Conservation (phyloP, 2,113 vertebrate species). For the Upupa epops region DNA sequence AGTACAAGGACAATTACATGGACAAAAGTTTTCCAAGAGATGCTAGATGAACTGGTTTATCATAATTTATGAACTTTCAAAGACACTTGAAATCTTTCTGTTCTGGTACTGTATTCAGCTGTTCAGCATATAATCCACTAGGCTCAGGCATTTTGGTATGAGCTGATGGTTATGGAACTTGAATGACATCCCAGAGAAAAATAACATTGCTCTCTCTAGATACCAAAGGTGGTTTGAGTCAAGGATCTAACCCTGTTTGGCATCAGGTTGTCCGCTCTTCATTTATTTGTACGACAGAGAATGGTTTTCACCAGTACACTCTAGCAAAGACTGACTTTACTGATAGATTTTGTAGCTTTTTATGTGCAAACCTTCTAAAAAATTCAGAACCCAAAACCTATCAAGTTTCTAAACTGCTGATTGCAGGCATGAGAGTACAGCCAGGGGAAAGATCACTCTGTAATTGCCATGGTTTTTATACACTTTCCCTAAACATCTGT, state of each 20-base stretch:
- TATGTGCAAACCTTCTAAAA: neutral
- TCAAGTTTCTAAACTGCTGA: constrained; percentile 34
- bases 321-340: neutral
- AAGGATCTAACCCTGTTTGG: neutral
- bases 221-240: neutral
- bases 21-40: neutral
- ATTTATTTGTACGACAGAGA: neutral
- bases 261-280: neutral
- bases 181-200: neutral
- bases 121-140: neutral
- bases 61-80: constrained; percentile 1
- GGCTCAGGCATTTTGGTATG: neutral
- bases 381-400: neutral
- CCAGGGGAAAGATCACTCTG: constrained; percentile 29
- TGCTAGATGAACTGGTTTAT: neutral
- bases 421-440: neutral
- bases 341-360: neutral
- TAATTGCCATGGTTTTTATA: constrained; percentile 19
- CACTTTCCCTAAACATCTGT: constrained; percentile 38
- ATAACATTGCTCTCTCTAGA: rapidly evolving
- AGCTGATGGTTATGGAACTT: neutral
- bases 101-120: neutral
- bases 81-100: neutral
- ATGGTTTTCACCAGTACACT: neutral
- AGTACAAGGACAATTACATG: constrained; percentile 24